These are phyloP conservation scores for Ceraclea dissimilis DNA, from an alignment of 2,888 invertebrate genomes.

Conservation along the genomic window DNA sequence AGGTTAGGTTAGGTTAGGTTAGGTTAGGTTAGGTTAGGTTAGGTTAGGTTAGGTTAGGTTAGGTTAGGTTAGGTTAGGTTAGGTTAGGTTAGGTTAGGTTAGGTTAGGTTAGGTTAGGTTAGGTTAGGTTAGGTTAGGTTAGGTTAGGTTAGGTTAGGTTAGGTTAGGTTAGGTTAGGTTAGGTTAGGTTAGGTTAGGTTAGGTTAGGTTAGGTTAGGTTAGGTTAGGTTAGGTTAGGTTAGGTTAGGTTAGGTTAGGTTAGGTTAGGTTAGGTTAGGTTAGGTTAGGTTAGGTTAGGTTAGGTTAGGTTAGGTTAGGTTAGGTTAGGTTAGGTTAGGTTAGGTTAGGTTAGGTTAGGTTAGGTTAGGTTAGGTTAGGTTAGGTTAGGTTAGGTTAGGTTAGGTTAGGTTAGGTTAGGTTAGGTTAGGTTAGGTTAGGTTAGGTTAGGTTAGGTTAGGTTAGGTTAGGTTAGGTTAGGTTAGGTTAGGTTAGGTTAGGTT, in stretches of 20 bases:
- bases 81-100: too few species aligned
- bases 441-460: too few species aligned
- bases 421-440: too few species aligned
- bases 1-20: not conserved
- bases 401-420: too few species aligned
- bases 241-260: slow-evolving; percentile 4
- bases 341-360: slow-evolving; percentile 3
- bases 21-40: not conserved
- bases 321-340: not conserved
- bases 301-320: not conserved
- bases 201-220: too few species aligned
- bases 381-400: not conserved
- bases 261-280: slow-evolving; percentile 3
- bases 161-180: too few species aligned
- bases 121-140: slow-evolving; percentile 5
- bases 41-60: not conserved
- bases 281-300: not conserved
- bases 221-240: not conserved
- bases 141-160: too few species aligned
- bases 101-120: not conserved
- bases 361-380: slow-evolving; percentile 1
- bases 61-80: too few species aligned
- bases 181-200: too few species aligned
- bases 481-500: slow-evolving; percentile 1
- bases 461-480: slow-evolving; percentile 1